Base-by-base conservation (phyloP, 2,113 vertebrate genomes). In the Leiothrix lutea region DNA sequence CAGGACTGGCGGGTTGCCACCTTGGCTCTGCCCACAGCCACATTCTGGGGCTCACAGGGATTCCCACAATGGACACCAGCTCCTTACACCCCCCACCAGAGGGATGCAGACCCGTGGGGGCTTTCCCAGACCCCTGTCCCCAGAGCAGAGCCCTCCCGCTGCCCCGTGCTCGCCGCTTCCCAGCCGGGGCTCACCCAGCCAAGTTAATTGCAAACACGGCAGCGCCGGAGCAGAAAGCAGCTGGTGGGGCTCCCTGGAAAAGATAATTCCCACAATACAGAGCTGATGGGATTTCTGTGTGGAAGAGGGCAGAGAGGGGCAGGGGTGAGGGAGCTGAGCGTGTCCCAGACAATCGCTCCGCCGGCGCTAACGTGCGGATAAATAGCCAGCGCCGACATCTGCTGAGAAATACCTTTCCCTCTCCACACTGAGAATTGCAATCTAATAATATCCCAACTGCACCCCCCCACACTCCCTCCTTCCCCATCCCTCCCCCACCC, bases 361-460 rank as follows among this genome's bases (percentile, higher is more conserved):
- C 53, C 14, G 3, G 51, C 9, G 2, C 66, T 61, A 70, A 83
- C 31, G 19, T 10, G 82, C 0, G 16, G 90, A 53, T 87, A 93
- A 81, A 92, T 14, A 73, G 56, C 89, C 48, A 2, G 65, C 4
- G 36, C 81, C 38, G 8, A 79, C 92, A 89, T 92, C 96, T 94
- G 97, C 86, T 81, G 94, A 91, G 81, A 88, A 97, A 96, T 16
- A 92, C 91, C 96, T 89, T 95, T 29, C 45, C 70, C 6, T 3
- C 80, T 95, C 85, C 71, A 38, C 92, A 18, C 29, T 4, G 77
- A 94, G 73, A 92, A 77, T 2, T 57, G 58, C 62, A 92, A 75
- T 60, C 96, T 97, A 96, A 93, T 95, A 94, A 97, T 85, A 96
- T 95, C 96, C 92, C 95, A 92, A 80, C 92, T 97, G 50, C 35